phyloP scores from a whole-genome alignment of 37 sponge, comb jelly and placozoan genomes.

The Petrosia ficiformis region DNA sequence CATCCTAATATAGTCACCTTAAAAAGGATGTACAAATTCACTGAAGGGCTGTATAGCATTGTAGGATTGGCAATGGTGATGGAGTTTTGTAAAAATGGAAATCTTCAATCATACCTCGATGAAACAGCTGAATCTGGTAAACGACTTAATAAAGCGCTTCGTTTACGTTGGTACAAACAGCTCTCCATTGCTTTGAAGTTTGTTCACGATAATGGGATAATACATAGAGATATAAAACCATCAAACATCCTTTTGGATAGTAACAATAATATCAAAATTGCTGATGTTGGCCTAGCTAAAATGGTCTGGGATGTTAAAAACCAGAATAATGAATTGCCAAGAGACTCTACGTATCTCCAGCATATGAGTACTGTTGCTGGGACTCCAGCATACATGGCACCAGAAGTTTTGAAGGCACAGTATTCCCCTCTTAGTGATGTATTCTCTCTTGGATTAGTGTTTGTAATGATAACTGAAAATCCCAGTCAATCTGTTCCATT shows the following conservation, averaged over 20 bases:
- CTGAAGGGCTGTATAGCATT: background rate
- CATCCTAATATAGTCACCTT: constrained; percentile 6
- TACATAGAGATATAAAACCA: constrained; percentile 20
- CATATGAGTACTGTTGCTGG: constrained; percentile 31
- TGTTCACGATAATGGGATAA: constrained; percentile 1
- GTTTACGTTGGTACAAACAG: constrained; percentile 18
- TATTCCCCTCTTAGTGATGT: constrained; percentile 28
- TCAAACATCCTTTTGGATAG: constrained; percentile 15
- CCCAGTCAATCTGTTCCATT: constrained; percentile 11
- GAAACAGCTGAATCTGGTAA: background rate
- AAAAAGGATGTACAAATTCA: constrained; percentile 1
- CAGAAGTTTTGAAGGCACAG: constrained; percentile 25
- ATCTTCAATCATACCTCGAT: constrained; percentile 14
- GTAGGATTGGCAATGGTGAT: constrained; percentile 27
- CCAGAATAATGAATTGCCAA: background rate
- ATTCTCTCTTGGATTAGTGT: constrained; percentile 34
- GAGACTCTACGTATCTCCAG: background rate
- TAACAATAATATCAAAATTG: constrained; percentile 20
- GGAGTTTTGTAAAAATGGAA: constrained; percentile 28
- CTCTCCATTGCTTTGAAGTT: constrained; percentile 18
- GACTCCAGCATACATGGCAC: constrained; percentile 32
- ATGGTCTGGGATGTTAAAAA: background rate
- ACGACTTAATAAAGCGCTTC: background rate
- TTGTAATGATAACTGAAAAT: constrained; percentile 21
- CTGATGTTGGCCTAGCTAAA: constrained; percentile 39